Percentiles rank a stretch among this genome's conserved stretches.
phyloP scores from a whole-genome alignment of 2,888 invertebrate species.

The Hecatera dysodea region DNA sequence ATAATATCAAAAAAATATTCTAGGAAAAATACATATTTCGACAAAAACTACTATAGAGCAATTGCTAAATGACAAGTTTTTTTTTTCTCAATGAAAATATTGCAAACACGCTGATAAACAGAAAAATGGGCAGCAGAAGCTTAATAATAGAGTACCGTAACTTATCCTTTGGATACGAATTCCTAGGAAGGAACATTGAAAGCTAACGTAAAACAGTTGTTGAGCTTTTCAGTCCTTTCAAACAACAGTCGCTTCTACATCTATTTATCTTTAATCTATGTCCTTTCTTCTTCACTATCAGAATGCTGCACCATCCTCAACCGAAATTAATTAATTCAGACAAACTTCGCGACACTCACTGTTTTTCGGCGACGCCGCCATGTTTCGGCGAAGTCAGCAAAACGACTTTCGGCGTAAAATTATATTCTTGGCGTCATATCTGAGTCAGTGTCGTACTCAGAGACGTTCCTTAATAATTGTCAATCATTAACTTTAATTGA shows the following conservation, averaged over 20 bases:
- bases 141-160: too few relatives aligned
- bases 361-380: conserved; percentile 60
- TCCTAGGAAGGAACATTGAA: too few relatives aligned
- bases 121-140: too few relatives aligned
- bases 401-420: conserved; percentile 51
- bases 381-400: conserved; percentile 57
- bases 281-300: conserved; percentile 60
- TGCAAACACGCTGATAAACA: too few relatives aligned
- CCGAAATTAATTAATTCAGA: conserved; percentile 80
- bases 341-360: conserved; percentile 69
- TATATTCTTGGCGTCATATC: conserved; percentile 60
- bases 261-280: conserved; percentile 61
- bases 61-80: too few relatives aligned
- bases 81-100: too few relatives aligned
- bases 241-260: conserved; percentile 10
- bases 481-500: not conserved
- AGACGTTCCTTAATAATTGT: conserved; percentile 5
- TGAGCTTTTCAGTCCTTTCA: too few relatives aligned
- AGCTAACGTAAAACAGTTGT: too few relatives aligned
- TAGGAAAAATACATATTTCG: too few relatives aligned
- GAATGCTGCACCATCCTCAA: conserved; percentile 66
- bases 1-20: too few relatives aligned
- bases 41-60: too few relatives aligned
- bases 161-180: too few relatives aligned
- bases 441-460: conserved; percentile 42